Conservation (phyloP, 2,113 vertebrate genomes). For the Ceyx melanurus region DNA sequence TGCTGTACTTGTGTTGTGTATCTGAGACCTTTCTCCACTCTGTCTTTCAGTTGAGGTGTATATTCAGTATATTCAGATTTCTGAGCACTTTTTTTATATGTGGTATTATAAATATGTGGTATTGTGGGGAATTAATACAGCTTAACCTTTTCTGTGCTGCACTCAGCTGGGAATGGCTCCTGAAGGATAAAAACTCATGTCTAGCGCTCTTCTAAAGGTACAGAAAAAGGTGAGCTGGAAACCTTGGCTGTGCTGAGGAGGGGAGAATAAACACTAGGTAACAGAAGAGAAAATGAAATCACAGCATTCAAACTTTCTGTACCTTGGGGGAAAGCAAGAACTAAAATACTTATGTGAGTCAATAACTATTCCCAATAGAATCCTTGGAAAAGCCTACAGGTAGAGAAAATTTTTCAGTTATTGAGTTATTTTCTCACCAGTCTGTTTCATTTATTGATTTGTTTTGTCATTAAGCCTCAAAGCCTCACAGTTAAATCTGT, state of each 20-base stretch:
- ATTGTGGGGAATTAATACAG: background rate
- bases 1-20: background rate
- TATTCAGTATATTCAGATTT: background rate
- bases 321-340: conserved; percentile 30
- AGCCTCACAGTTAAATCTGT: conserved; percentile 53
- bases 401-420: conserved; percentile 64
- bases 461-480: conserved; percentile 68
- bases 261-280: background rate
- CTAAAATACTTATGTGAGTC: conserved; percentile 63
- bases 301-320: conserved; percentile 55
- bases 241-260: background rate
- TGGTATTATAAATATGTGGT: background rate
- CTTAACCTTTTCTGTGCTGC: conserved; percentile 5
- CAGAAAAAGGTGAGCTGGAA: background rate
- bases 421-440: conserved; percentile 72
- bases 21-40: background rate
- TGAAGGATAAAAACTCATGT: background rate
- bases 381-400: conserved; percentile 63
- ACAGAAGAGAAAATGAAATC: conserved; percentile 67
- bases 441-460: conserved; percentile 78
- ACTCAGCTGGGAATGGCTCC: background rate
- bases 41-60: conserved; percentile 16
- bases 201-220: background rate
- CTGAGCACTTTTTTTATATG: background rate
- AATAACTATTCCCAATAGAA: conserved; percentile 72